A percentile compares a stretch with the other conserved stretches of the same genome.
Conservation (phyloP, 2,113 vertebrate species). For the Ochotona curzoniae region DNA sequence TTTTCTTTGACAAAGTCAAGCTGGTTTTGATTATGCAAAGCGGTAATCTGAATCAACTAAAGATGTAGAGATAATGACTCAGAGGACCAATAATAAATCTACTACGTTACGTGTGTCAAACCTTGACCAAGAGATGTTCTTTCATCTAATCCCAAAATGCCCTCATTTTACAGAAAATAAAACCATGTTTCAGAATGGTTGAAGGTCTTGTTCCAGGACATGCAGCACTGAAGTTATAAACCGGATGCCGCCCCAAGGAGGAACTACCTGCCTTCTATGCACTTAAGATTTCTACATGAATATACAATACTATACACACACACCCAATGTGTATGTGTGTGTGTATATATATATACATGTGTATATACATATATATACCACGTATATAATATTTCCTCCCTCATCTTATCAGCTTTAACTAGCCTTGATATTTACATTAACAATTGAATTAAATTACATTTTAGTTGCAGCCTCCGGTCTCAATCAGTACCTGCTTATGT, state of each 20-base stretch:
- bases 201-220: not conserved
- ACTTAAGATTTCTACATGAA: not conserved
- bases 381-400: too few species aligned
- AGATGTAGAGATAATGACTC: not conserved
- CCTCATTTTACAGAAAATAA: not conserved
- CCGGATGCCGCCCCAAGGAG: not conserved
- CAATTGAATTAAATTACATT: constrained; percentile 38
- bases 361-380: too few species aligned
- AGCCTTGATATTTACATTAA: constrained; percentile 35
- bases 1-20: constrained; percentile 1
- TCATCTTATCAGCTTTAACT: not conserved
- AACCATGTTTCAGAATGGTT: not conserved
- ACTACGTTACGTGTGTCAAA: not conserved
- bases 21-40: constrained; percentile 13
- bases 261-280: not conserved
- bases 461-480: constrained; percentile 1
- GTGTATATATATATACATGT: too few species aligned
- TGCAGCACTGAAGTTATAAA: not conserved
- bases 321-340: too few species aligned
- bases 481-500: constrained; percentile 53
- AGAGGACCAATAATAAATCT: not conserved
- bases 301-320: not conserved
- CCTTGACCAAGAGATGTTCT: not conserved
- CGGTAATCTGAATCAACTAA: not conserved
- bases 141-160: not conserved